phyloP scores from a whole-genome alignment of 2,888 invertebrate genomes.

The Xestia ashworthii region DNA sequence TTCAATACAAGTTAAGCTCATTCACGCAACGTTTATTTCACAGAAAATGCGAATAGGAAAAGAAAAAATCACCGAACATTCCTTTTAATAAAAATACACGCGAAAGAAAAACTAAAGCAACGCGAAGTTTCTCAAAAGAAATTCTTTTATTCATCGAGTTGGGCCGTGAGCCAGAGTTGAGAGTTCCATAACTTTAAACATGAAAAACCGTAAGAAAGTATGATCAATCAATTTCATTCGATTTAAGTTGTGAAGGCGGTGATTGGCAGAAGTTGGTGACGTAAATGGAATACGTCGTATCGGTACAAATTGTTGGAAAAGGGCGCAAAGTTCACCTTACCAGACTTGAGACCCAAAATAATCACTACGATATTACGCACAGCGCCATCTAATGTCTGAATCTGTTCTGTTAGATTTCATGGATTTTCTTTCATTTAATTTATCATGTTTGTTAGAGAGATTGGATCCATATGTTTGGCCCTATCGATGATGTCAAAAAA shows the following conservation, averaged over 20 bases:
- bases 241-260: constrained; percentile 67
- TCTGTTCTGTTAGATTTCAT: too few species aligned
- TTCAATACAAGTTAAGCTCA: constrained; percentile 22
- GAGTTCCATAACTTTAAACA: constrained; percentile 66
- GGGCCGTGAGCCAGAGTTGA: constrained; percentile 50
- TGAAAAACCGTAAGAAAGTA: constrained; percentile 68
- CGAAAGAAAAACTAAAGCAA: constrained; percentile 55
- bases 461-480: too few species aligned
- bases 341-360: background rate
- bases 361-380: too few species aligned
- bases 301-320: background rate
- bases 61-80: constrained; percentile 31
- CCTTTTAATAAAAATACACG: constrained; percentile 51
- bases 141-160: constrained; percentile 75
- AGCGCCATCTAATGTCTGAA: too few species aligned
- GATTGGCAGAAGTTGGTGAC: constrained; percentile 49
- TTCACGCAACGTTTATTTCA: constrained; percentile 29
- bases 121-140: constrained; percentile 58
- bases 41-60: background rate
- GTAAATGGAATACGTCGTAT: constrained; percentile 21
- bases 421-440: too few species aligned
- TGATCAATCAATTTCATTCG: constrained; percentile 80
- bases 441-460: too few species aligned
- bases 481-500: too few species aligned
- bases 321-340: background rate